phyloP scores from a whole-genome alignment of 2,888 invertebrate genomes.

The Dynastes hyllus region DNA sequence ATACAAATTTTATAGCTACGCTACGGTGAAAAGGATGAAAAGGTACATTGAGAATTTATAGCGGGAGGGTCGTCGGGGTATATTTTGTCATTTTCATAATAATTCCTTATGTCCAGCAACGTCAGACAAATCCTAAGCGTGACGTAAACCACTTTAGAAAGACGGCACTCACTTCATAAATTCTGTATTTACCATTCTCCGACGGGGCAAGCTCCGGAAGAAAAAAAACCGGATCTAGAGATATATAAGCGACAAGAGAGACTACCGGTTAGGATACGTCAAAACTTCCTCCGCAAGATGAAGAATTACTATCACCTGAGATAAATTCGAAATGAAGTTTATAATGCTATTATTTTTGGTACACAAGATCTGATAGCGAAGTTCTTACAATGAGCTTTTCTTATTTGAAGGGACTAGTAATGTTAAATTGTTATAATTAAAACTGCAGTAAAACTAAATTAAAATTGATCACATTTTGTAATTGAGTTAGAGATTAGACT shows the following conservation, averaged over 20 bases:
- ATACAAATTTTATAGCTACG: too few species aligned
- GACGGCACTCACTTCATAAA: constrained; percentile 38
- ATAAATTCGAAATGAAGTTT: too few species aligned
- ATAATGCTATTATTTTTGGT: too few species aligned
- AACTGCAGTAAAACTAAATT: too few species aligned
- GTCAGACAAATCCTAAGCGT: constrained; percentile 31
- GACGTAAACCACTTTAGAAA: constrained; percentile 40
- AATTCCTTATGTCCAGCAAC: constrained; percentile 10
- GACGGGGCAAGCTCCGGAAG: too few species aligned
- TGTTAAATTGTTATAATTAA: too few species aligned
- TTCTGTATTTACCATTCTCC: constrained; percentile 33
- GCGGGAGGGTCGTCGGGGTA: not conserved
- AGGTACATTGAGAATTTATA: constrained; percentile 8
- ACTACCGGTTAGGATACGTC: not conserved
- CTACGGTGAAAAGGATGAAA: not conserved
- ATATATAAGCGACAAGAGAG: constrained; percentile 13
- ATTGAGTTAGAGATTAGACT: too few species aligned
- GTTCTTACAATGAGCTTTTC: too few species aligned
- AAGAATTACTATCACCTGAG: constrained; percentile 1
- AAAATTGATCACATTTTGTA: too few species aligned
- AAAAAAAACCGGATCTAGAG: constrained; percentile 1
- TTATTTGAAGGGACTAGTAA: too few species aligned
- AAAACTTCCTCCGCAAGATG: not conserved
- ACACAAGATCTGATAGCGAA: too few species aligned
- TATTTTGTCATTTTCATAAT: constrained; percentile 14